Percentiles rank a stretch among this genome's conserved stretches.
phyloP scores from a whole-genome alignment of 2,888 invertebrate species.

The Scelioninae gen. 1 region DNA sequence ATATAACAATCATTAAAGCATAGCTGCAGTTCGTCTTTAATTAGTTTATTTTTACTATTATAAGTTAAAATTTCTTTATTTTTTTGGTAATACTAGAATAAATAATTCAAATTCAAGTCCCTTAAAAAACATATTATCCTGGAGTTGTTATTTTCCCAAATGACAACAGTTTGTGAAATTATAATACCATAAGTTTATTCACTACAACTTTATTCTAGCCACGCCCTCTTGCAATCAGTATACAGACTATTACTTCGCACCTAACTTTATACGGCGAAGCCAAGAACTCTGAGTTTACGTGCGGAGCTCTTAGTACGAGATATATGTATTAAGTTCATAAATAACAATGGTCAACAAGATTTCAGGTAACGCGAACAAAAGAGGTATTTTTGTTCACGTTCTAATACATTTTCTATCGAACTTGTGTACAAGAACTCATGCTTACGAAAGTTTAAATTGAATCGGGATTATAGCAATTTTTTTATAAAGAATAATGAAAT shows the following conservation, averaged over 20 bases:
- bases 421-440: constrained; percentile 5
- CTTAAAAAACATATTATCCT: too few species aligned
- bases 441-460: constrained; percentile 35
- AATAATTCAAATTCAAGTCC: too few species aligned
- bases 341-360: constrained; percentile 61
- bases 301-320: constrained; percentile 54
- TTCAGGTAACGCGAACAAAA: constrained; percentile 50
- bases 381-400: constrained; percentile 31
- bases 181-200: constrained; percentile 46
- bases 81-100: too few species aligned
- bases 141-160: constrained; percentile 18
- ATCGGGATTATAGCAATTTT: constrained; percentile 21
- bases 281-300: constrained; percentile 47
- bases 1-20: too few species aligned
- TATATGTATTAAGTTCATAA: constrained; percentile 62
- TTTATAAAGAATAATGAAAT: too few species aligned
- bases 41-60: too few species aligned
- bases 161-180: constrained; percentile 48
- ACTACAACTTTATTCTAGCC: constrained; percentile 44
- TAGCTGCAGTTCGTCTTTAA: too few species aligned
- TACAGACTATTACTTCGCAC: constrained; percentile 58
- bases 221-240: constrained; percentile 51
- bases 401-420: constrained; percentile 48
- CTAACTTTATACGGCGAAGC: constrained; percentile 40
- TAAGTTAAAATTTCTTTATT: too few species aligned